Base-by-base conservation (phyloP, 2,888 invertebrate species). In the Halictus quadricinctus region DNA sequence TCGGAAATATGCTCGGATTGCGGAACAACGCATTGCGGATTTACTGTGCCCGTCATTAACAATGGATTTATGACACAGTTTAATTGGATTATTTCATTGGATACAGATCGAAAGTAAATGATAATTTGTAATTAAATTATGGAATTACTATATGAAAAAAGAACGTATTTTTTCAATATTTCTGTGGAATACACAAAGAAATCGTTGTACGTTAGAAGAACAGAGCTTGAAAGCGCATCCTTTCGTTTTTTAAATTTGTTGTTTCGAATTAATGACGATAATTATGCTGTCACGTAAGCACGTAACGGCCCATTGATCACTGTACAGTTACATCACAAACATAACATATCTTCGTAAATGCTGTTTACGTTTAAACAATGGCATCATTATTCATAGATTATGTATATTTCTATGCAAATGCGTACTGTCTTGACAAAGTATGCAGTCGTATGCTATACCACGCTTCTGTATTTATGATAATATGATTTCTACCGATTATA, bases 391-490 rank as follows among this genome's bases (percentile, higher is more conserved):
- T n/a, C 25, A 60, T 60, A 60, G 60, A 25, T 60, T 60, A 15
- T 80, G 73, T 83, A 84, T 84, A 84, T 88, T 82, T 86, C 64
- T 36, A 60, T 25, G 60, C 60, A 60, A 60, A 60, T 60, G 25
- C 25, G 60, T 25, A 60, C 60, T 13, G 25, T 60, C 60, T 60
- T 60, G 60, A 25, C 60, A 60, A 60, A 60, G 60, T 60, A 25
- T 60, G 25, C 25, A 60, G 13, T 60, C 13, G 60, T 12, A 60
- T 13, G 60, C 50, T 54, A 21, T 54, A 21, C 6, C 5, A 13
- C 0, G 60, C 60, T 60, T 60, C 25, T 25, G 25, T 60, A 60
- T 25, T 60, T 60, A 60, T 25, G 60, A 60, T 60, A 25, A 60
- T 60, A 60, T 13, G 60, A 60, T 25, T 13, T 60, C 60, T 54